phyloP scores from a whole-genome alignment of 2,888 invertebrate genomes.

The Plutella xylostella region DNA sequence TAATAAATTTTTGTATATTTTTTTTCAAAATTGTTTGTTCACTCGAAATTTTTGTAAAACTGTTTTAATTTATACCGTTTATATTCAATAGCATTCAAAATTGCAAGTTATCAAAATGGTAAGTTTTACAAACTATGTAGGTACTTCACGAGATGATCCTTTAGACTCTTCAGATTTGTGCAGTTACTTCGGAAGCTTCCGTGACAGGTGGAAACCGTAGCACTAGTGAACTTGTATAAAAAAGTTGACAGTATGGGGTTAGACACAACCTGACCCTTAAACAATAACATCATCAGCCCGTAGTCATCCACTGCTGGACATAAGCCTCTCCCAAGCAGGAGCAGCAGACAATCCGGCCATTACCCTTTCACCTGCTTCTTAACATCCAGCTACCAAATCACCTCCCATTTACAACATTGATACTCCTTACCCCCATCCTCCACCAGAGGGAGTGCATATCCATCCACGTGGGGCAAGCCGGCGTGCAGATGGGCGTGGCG shows the following conservation, averaged over 20 bases:
- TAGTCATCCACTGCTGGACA: background rate
- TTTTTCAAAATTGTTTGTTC: constrained; percentile 58
- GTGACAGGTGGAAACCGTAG: background rate
- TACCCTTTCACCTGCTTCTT: background rate
- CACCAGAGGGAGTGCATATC: constrained; percentile 86
- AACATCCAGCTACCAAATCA: background rate
- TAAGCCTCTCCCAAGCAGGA: background rate
- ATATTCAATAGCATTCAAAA: constrained; percentile 41
- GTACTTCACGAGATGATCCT: no score
- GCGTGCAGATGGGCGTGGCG: constrained; percentile 86
- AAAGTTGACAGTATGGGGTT: no score
- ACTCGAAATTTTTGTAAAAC: constrained; percentile 44
- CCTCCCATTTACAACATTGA: background rate
- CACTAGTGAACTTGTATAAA: background rate
- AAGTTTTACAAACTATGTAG: constrained; percentile 27
- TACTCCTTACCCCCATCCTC: background rate
- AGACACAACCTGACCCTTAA: background rate
- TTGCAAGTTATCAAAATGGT: constrained; percentile 55
- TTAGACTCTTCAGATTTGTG: no score
- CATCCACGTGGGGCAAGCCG: constrained; percentile 88
- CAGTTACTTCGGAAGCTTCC: no score
- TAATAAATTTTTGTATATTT: constrained; percentile 47
- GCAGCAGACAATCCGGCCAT: background rate
- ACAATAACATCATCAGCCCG: background rate
- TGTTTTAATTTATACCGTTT: constrained; percentile 22